Base-by-base conservation (phyloP, 1,140 invertebrate species). In the Dufourea novaeangliae region DNA sequence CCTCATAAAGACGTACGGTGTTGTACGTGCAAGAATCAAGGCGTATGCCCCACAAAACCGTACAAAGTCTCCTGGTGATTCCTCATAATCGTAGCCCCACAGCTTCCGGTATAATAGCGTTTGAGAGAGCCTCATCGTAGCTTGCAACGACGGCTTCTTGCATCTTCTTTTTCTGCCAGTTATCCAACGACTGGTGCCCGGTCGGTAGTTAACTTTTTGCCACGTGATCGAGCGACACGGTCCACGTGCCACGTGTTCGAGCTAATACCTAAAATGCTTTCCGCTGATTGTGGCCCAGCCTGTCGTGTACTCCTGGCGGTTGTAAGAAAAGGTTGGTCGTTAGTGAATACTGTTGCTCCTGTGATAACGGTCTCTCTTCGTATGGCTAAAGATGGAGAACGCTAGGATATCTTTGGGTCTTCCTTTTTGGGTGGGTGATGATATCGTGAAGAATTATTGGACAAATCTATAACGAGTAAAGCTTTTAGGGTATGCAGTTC, bases 191-290 rank as follows among this genome's bases (percentile, higher is more conserved):
- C 57, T 56, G 27, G 50, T 82, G 68, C 22, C 54, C 80, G 32
- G 61, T n/a, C 54, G 71, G 73, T 39, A 79, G 50, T 84, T 82
- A 76, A 78, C 64, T 84, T 85, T 78, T 85, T 82, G 78, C 81
- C 68, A 63, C 27, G 59, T 57, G 82, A 84, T 74, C 80, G 75
- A 84, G 62, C 82, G 83, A 84, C 83, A 85, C 75, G 83, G 82
- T 84, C 79, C 83, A 85, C 83, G 83, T 85, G 83, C 78, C 82
- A 68, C 83, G 82, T 78, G 83, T 81, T 79, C 83, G 34, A 52
- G 79, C 39, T 84, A 84, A 85, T 85, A 72, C 66, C 37, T 78
- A 79, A 83, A 85, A 84, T 84, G 61, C 78, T 85, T 78, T 74
- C 71, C 71, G 68, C 44, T 78, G 82, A 83, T 83, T 74, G 75